Evolutionary conservation across 2,113 vertebrate species (phyloP), one percentile per base, ranked within the genome.

Genomic region (Otus sunia): DNA sequence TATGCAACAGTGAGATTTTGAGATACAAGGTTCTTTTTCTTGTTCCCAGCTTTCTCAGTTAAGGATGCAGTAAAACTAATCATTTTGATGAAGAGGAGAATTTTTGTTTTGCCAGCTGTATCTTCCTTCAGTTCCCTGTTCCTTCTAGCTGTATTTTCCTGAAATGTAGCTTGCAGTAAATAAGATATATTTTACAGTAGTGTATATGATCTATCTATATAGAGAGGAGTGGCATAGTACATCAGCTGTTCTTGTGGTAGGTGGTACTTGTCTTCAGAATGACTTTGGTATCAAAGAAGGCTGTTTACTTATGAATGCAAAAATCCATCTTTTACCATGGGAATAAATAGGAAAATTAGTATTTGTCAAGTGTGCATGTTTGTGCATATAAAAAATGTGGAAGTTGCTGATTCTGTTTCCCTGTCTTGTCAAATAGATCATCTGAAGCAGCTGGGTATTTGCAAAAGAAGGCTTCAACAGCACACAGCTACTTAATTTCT

Each of bases 371-470:
- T 30, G 53, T 71, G 55, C 68, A 22, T 53, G 14, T 72, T 94
- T 50, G 39, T 47, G 37, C 53, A 16, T 5, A 10, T 25, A 12
- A 83, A 62, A 66, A 55, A 58, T 20, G 56, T 90, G 30, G 53
- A 92, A 77, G 25, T 41, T 82, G 69, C 79, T 97, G 66, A 97
- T 92, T 85, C 21, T 82, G 30, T 90, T 78, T 93, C 53, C 36
- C 12, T 90, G 32, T 96, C 78, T 94, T 83, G 37, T 90, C 88
- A 95, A 86, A 82, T 23, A 97, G 97, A 67, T 89, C 87, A 75
- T 88, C 89, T 63, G 15, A 91, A 90, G 83, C 52, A 81, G 86
- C 90, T 85, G 27, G 56, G 23, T 60, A 32, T 92, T 95, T 66
- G 91, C 92, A 94, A n/a, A 88, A 75, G 90, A 75, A 10, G 64